Evolutionary conservation across 2,888 invertebrate genomes (phyloP).

Genomic region (Schizaphis graminum): DNA sequence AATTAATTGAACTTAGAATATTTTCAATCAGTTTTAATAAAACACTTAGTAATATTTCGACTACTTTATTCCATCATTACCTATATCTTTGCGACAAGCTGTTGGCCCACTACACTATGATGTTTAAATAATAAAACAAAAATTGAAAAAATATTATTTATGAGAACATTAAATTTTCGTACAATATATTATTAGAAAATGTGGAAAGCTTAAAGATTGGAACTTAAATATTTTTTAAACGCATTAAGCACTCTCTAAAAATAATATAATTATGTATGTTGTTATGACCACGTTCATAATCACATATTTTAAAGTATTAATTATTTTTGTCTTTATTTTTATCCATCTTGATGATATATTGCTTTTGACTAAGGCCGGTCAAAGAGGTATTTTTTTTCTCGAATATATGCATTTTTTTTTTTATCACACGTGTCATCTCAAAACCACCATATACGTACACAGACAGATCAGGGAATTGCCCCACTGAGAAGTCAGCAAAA

Average conservation of each 20-base stretch:
- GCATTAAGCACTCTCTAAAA: not conserved
- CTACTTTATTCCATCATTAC: too few species aligned
- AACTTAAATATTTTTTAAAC: not conserved
- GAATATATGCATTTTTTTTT: not conserved
- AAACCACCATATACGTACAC: not conserved
- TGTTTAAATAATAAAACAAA: not conserved
- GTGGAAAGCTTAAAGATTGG: not conserved
- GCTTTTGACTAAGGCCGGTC: not conserved
- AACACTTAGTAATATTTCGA: too few species aligned
- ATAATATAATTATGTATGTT: not conserved
- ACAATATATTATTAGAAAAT: not conserved
- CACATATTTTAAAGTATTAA: not conserved
- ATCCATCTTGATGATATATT: not conserved
- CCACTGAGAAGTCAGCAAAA: not conserved
- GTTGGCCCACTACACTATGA: too few species aligned
- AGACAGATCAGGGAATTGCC: not conserved
- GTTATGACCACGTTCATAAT: not conserved
- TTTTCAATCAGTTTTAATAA: too few species aligned
- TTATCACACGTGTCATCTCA: not conserved
- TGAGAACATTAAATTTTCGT: not conserved
- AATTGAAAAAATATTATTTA: not conserved
- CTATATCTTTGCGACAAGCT: too few species aligned
- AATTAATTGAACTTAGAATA: too few species aligned
- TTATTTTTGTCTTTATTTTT: not conserved
- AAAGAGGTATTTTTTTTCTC: not conserved